phyloP scores from a whole-genome alignment of 2,888 invertebrate genomes.

The Caenorhabditis japonica region DNA sequence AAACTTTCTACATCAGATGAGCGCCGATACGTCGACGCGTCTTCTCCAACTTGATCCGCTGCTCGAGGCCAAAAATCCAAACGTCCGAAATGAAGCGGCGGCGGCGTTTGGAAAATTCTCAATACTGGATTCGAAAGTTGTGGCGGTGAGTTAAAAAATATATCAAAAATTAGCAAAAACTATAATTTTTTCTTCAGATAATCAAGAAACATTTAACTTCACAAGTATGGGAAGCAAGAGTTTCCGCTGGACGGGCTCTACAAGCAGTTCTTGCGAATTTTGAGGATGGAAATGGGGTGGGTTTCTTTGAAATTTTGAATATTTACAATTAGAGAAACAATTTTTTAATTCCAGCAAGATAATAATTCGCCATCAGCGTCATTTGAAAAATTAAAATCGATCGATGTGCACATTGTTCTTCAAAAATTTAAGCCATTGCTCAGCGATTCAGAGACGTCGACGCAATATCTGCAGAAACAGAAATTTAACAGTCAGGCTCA shows the following conservation, averaged over 20 bases:
- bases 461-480: slow-evolving; percentile 13
- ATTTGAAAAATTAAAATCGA: slow-evolving; percentile 23
- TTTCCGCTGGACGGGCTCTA: slow-evolving; percentile 70
- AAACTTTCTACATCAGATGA: too few species aligned
- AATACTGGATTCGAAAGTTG: slow-evolving; percentile 60
- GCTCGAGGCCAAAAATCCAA: slow-evolving; percentile 72
- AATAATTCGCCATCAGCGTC: slow-evolving; percentile 1
- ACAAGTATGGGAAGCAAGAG: slow-evolving; percentile 70
- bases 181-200: slow-evolving; percentile 35
- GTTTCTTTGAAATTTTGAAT: not conserved
- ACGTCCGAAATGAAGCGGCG: slow-evolving; percentile 71
- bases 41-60: slow-evolving; percentile 67
- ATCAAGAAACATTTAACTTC: slow-evolving; percentile 57
- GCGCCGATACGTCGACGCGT: slow-evolving; percentile 46
- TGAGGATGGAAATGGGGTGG: slow-evolving; percentile 8
- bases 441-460: slow-evolving; percentile 18
- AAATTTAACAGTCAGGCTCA: slow-evolving; percentile 49
- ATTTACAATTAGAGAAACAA: not conserved
- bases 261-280: slow-evolving; percentile 52
- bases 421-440: slow-evolving; percentile 48
- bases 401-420: slow-evolving; percentile 50
- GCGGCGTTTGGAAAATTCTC: slow-evolving; percentile 65
- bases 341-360: slow-evolving; percentile 1
- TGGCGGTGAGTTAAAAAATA: slow-evolving; percentile 40
- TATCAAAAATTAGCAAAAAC: too few species aligned